phyloP scores from a whole-genome alignment of 2,113 vertebrate species.

The Climacteris rufus region DNA sequence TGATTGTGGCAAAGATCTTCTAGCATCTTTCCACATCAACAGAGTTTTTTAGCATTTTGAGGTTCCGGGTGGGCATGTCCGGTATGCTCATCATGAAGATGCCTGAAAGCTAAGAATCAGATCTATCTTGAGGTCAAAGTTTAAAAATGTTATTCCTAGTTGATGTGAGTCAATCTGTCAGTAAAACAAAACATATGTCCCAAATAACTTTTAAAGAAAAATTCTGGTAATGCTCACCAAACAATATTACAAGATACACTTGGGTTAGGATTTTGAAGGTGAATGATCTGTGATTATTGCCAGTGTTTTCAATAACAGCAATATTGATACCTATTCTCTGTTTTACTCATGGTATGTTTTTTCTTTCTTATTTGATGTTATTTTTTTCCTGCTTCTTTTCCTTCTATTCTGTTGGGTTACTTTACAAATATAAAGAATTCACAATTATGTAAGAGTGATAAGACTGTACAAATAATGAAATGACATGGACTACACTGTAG shows the following conservation, averaged over 20 bases:
- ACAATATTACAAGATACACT: background rate
- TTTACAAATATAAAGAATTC: background rate
- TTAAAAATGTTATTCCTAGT: background rate
- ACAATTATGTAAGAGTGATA: fast-evolving
- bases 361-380: background rate
- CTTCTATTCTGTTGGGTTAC: background rate
- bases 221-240: background rate
- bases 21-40: background rate
- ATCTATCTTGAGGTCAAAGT: background rate
- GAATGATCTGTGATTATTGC: background rate
- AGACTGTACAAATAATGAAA: background rate
- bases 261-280: background rate
- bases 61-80: background rate
- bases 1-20: background rate
- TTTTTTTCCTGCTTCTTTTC: background rate
- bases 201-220: background rate
- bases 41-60: background rate
- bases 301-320: background rate
- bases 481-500: background rate
- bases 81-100: background rate
- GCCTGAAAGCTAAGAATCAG: background rate
- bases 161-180: background rate
- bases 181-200: background rate
- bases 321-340: background rate
- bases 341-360: background rate